Evolutionary conservation across 1,140 invertebrate species (phyloP).

Genomic region (Teleogryllus occipitalis): DNA sequence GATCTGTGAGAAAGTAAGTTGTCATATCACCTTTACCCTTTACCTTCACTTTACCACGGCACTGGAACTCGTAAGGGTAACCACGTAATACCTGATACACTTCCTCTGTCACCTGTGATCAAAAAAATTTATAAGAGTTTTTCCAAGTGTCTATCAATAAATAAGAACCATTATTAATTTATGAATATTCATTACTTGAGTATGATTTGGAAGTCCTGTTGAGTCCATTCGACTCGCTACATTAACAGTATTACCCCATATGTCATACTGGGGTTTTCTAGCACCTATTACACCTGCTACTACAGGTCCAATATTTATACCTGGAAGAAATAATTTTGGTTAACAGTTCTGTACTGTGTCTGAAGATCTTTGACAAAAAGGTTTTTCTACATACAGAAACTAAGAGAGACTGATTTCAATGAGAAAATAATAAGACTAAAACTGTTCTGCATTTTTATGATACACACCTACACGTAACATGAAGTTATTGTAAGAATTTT

Average conservation of each 20-base stretch:
- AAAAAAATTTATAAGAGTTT: too few species aligned
- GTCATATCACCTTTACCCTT: slow-evolving; percentile 93
- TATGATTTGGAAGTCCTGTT: slow-evolving; percentile 74
- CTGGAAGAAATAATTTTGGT: slow-evolving; percentile 38
- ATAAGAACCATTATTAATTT: too few species aligned
- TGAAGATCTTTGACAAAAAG: neutral
- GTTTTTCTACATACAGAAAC: neutral
- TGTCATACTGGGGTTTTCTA: slow-evolving; percentile 90
- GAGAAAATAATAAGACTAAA: neutral
- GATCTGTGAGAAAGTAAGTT: slow-evolving; percentile 77
- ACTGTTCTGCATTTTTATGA: neutral
- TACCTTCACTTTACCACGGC: slow-evolving; percentile 79
- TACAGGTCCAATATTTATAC: slow-evolving; percentile 84
- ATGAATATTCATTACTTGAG: slow-evolving; percentile 44
- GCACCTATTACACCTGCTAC: slow-evolving; percentile 92
- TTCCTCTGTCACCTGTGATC: slow-evolving; percentile 63
- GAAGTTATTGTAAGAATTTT: slow-evolving; percentile 95
- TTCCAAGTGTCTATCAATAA: too few species aligned
- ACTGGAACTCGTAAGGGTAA: slow-evolving; percentile 67
- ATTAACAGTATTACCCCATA: slow-evolving; percentile 94
- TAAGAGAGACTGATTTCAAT: neutral
- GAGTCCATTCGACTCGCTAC: slow-evolving; percentile 86
- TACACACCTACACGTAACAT: slow-evolving; percentile 77
- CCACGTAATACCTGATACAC: slow-evolving; percentile 62
- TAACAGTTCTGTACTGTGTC: slow-evolving; percentile 1